phyloP scores from a whole-genome alignment of 1,140 invertebrate species.

The Penaeus japonicus region DNA sequence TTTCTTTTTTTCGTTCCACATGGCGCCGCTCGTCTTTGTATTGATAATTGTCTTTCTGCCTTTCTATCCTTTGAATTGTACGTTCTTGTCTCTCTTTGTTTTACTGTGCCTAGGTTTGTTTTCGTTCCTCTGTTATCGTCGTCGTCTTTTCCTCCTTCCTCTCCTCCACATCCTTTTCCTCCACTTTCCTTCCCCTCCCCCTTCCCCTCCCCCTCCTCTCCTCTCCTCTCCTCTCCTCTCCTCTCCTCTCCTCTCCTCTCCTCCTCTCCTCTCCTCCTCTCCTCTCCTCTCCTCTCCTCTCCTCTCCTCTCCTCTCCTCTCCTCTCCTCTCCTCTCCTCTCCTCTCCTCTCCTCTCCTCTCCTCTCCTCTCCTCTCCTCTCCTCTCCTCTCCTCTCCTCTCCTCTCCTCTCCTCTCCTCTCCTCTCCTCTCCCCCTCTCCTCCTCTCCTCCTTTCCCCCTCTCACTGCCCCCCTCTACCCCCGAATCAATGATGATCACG shows the following conservation, averaged over 20 bases:
- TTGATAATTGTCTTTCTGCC: too few species aligned
- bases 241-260: too few species aligned
- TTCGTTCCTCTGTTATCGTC: too few species aligned
- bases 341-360: slow-evolving; percentile 98
- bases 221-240: not conserved
- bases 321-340: slow-evolving; percentile 78
- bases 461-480: slow-evolving; percentile 91
- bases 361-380: slow-evolving; percentile 82
- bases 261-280: slow-evolving; percentile 84
- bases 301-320: slow-evolving; percentile 95
- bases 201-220: not conserved
- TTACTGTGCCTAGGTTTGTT: too few species aligned
- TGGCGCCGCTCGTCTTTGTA: too few species aligned
- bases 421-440: slow-evolving; percentile 84
- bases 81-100: too few species aligned
- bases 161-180: too few species aligned
- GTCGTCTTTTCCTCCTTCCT: not conserved
- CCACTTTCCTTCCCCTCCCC: too few species aligned
- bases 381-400: slow-evolving; percentile 96
- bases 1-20: too few species aligned
- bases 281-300: slow-evolving; percentile 88
- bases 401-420: slow-evolving; percentile 85
- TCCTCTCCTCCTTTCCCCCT: slow-evolving; percentile 66
- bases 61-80: too few species aligned
- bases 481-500: slow-evolving; percentile 66